A percentile compares a stretch with the other conserved stretches of the same genome.
These are phyloP conservation scores for Bombycilla garrulus DNA, from an alignment of 2,113 vertebrate genomes.

Conservation along the genomic window DNA sequence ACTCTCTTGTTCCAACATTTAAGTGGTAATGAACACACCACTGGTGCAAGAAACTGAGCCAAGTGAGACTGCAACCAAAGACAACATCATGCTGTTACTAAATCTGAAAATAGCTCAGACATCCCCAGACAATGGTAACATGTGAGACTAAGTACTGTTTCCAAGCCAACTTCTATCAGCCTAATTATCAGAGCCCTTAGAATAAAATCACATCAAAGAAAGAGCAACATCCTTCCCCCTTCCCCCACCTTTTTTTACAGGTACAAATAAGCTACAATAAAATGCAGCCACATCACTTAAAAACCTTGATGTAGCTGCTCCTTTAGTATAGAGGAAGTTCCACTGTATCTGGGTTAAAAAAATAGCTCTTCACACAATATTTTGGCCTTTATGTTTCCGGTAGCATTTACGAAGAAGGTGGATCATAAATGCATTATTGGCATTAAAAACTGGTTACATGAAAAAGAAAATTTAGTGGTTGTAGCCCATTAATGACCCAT, in stretches of 20 bases:
- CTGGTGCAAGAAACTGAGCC: conserved; percentile 69
- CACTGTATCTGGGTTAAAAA: conserved; percentile 52
- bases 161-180: conserved; percentile 74
- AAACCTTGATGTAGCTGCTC: conserved; percentile 45
- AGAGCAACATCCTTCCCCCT: conserved; percentile 26
- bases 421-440: conserved; percentile 69
- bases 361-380: conserved; percentile 58
- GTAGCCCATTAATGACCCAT: conserved; percentile 23
- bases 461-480: conserved; percentile 39
- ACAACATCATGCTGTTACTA: conserved; percentile 69
- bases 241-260: not conserved
- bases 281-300: conserved; percentile 55
- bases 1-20: conserved; percentile 62
- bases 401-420: conserved; percentile 61
- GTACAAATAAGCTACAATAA: conserved; percentile 62
- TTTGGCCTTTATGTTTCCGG: conserved; percentile 76
- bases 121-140: conserved; percentile 73
- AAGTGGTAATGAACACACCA: conserved; percentile 60
- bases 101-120: conserved; percentile 73
- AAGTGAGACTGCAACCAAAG: conserved; percentile 74
- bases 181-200: conserved; percentile 76
- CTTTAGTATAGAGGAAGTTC: conserved; percentile 61
- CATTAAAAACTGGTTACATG: conserved; percentile 61
- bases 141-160: conserved; percentile 76
- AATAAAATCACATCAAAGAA: conserved; percentile 70